Base-by-base conservation (phyloP, 2,797 vertebrate genomes). In the Gorsachius magnificus region DNA sequence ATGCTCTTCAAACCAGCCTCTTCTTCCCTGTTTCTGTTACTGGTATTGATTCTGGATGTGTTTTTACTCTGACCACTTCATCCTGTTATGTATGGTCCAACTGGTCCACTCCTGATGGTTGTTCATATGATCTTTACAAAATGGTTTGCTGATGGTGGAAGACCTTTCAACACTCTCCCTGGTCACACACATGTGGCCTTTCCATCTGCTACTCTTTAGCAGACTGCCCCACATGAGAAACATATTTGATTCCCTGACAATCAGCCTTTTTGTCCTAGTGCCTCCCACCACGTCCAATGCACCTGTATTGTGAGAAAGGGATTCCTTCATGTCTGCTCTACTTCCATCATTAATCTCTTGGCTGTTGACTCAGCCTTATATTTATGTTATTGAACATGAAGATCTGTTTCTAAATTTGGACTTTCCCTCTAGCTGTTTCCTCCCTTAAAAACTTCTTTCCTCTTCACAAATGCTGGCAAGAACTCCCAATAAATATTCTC, bases 331-430 rank as follows among this genome's bases (percentile, higher is more conserved):
- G 29, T 72, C 92, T 95, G 54, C 50, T 90, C 79, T 35, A 46
- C 77, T 93, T 90, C 72, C 80, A 65, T 64, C 29, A 75, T 64
- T 95, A 88, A 94, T 90, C 91, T 94, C 64, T 69, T 61, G 76
- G 93, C 61, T 90, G 88, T 95, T 95, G 88, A 94, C 77, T 95
- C 88, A 95, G 83, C 46, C 50, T 83, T 88, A 24, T 71, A 79
- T 75, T 90, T 94, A 58, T 82, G 58, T 92, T 63, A 92, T 11
- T 90, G 68, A 95, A 93, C 51, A 76, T 19, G 53, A 46, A 96
- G 70, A 72, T 65, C 69, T 84, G 58, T 77, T 94, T 95, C 86
- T 92, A 96, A 96, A 90, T 89, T 93, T 85, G 89, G 70, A 48
- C 41, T 83, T 88, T 69, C 74, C 90, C 56, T 90, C 80, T 43